Percentiles rank a stretch among this genome's conserved stretches.
Evolutionary conservation across 1,140 invertebrate species (phyloP).

Genomic region (Coelopa frigida): DNA sequence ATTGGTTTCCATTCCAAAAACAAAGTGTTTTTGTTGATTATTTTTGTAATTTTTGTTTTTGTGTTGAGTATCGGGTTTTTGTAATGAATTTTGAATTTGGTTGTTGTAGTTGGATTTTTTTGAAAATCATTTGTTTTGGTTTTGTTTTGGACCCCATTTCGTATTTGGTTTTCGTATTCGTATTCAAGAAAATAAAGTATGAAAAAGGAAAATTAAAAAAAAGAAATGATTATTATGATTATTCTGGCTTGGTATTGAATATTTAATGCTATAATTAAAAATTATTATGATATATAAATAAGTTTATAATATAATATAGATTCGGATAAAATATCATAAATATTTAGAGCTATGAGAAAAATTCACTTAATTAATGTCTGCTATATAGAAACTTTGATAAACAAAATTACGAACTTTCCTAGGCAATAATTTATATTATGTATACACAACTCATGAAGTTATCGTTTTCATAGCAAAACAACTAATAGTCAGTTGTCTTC

Average conservation of each 20-base stretch:
- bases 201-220: slow-evolving; percentile 45
- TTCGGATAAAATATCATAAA: too few species aligned
- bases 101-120: slow-evolving; percentile 18
- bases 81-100: too few species aligned
- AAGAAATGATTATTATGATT: slow-evolving; percentile 44
- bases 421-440: slow-evolving; percentile 4
- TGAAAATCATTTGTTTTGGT: slow-evolving; percentile 26
- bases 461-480: too few species aligned
- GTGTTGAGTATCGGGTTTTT: too few species aligned
- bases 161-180: slow-evolving; percentile 40
- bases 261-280: slow-evolving; percentile 10
- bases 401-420: neutral
- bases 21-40: slow-evolving; percentile 20
- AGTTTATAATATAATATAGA: too few species aligned
- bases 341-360: too few species aligned
- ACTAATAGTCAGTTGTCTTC: too few species aligned
- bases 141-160: slow-evolving; percentile 43
- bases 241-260: too few species aligned
- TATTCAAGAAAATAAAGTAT: slow-evolving; percentile 37
- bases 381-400: slow-evolving; percentile 3
- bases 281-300: slow-evolving; percentile 1
- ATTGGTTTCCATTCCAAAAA: too few species aligned
- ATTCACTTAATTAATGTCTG: neutral
- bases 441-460: too few species aligned
- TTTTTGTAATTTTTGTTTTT: slow-evolving; percentile 36